A percentile compares a stretch with the other conserved stretches of the same genome.
These are phyloP conservation scores for Drosophila macrospina DNA, from an alignment of 2,888 invertebrate genomes.

Conservation along the genomic window DNA sequence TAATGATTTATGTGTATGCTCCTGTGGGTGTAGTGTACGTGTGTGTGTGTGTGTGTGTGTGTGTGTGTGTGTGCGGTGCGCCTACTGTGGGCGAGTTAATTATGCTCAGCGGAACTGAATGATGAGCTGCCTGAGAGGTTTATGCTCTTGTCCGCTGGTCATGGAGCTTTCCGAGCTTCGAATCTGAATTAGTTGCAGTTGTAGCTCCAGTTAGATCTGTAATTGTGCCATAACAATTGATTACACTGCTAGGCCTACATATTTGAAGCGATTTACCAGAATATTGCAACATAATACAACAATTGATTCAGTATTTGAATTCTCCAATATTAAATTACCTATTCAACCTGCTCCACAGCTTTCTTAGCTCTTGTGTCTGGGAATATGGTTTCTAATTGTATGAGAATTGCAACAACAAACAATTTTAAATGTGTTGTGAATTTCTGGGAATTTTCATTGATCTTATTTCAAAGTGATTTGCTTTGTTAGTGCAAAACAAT, in stretches of 20 bases:
- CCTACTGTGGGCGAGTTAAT: slow-evolving; percentile 51
- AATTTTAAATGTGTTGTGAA: no score
- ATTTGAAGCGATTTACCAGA: slow-evolving; percentile 1
- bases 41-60: slow-evolving; percentile 3
- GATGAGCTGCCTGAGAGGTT: slow-evolving; percentile 63
- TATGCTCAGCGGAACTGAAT: slow-evolving; percentile 59
- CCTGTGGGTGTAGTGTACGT: not conserved
- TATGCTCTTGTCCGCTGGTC: slow-evolving; percentile 25
- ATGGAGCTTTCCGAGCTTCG: slow-evolving; percentile 10
- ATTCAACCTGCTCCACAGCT: not conserved
- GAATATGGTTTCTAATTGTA: no score
- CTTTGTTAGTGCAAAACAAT: not conserved
- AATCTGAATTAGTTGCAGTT: slow-evolving; percentile 31
- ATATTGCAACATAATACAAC: not conserved
- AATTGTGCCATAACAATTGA: slow-evolving; percentile 33
- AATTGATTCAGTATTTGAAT: no score
- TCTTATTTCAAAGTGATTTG: not conserved
- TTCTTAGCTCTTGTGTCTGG: no score
- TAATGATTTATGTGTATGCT: slow-evolving; percentile 71
- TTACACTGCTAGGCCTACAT: slow-evolving; percentile 3
- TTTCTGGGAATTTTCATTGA: no score
- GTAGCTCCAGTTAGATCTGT: slow-evolving; percentile 14
- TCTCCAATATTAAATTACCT: not conserved
- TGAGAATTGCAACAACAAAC: no score
- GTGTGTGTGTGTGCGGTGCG: not conserved